Evolutionary conservation across 2,888 invertebrate species (phyloP).

Genomic region (Cheilosia soror): DNA sequence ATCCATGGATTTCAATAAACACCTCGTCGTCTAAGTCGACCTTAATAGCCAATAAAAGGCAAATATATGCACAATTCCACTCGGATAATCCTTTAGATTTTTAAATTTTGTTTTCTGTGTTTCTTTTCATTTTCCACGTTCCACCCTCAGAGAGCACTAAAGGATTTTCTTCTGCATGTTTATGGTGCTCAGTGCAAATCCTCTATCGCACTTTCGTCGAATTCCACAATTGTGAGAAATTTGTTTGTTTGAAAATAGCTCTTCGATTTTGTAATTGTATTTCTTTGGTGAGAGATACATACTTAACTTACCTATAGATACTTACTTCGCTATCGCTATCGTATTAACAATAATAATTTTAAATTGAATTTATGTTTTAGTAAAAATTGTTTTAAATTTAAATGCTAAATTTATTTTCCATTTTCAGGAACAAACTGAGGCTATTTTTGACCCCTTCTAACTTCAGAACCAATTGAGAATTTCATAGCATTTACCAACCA

Average conservation of each 20-base stretch:
- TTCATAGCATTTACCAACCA: too few relatives aligned
- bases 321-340: too few relatives aligned
- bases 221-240: conserved; percentile 72
- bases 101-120: conserved; percentile 53
- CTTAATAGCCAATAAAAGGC: conserved; percentile 84
- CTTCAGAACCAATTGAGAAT: too few relatives aligned
- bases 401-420: too few relatives aligned
- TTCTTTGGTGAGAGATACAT: background rate
- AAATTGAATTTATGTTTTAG: too few relatives aligned
- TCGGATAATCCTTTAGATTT: conserved; percentile 73
- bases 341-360: too few relatives aligned
- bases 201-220: conserved; percentile 54
- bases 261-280: background rate
- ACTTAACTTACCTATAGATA: too few relatives aligned
- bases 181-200: conserved; percentile 65
- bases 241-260: conserved; percentile 67
- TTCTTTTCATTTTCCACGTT: conserved; percentile 61
- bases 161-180: conserved; percentile 58
- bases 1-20: conserved; percentile 69
- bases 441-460: too few relatives aligned
- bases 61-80: conserved; percentile 78
- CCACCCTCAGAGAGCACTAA: conserved; percentile 43
- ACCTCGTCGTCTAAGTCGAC: conserved; percentile 80
- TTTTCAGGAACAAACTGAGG: too few relatives aligned
- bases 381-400: too few relatives aligned